Percentiles rank a stretch among this genome's conserved stretches.
Conservation (phyloP, 1,140 invertebrate genomes). For the Ylistrum balloti region DNA sequence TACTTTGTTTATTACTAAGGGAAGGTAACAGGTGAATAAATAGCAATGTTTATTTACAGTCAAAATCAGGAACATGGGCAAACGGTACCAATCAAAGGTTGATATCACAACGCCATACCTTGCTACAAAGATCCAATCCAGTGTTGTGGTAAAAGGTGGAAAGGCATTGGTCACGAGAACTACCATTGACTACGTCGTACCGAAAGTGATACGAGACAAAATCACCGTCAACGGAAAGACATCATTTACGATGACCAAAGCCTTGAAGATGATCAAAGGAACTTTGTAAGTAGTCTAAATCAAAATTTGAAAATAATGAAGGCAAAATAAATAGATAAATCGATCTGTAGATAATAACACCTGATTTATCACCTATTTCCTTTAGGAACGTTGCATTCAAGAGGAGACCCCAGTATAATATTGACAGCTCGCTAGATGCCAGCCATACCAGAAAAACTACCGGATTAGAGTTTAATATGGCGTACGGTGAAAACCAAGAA, state of each 20-base stretch:
- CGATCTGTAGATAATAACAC: too few relatives aligned
- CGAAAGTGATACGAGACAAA: constrained; percentile 32
- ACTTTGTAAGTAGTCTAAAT: constrained; percentile 44
- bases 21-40: not conserved
- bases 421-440: not conserved
- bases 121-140: constrained; percentile 43
- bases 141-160: not conserved
- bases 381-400: not conserved
- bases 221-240: constrained; percentile 43
- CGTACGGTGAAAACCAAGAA: not conserved
- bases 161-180: not conserved
- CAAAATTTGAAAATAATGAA: too few relatives aligned
- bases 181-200: constrained; percentile 39
- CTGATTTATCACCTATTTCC: not conserved
- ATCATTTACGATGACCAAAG: constrained; percentile 53
- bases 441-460: not conserved
- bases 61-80: constrained; percentile 48
- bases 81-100: constrained; percentile 44
- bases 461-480: not conserved
- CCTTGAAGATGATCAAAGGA: constrained; percentile 47
- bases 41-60: constrained; percentile 33
- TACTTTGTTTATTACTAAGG: not conserved
- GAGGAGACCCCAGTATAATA: not conserved
- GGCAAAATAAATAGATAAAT: too few relatives aligned
- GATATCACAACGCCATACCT: constrained; percentile 18